Base-by-base conservation (phyloP, 2,888 invertebrate genomes). In the Aelia acuminata region DNA sequence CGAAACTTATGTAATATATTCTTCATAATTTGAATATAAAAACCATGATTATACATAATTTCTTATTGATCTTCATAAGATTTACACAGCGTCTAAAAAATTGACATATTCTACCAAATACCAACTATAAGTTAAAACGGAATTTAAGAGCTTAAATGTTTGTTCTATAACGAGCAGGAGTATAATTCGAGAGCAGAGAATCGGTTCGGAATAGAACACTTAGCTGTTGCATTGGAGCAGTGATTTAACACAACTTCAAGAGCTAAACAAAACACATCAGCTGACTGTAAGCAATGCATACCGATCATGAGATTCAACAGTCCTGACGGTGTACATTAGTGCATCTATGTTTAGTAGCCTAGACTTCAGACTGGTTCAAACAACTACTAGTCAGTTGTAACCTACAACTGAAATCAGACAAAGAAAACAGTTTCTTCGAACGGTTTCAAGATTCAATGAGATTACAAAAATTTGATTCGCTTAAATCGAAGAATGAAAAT, bases 241-340 rank as follows among this genome's bases (percentile, higher is more conserved):
- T 35, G 63, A 70, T 70, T 70, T 35, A 70, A 70, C 63, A 31
- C 53, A n/a, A 53, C 63, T 70, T 63, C 31, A 70, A 70, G 63
- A 18, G 35, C 31, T 70, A 70, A 70, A 70, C 63, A 43, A 43
- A 75, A 80, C 43, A 80, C 43, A 22, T 47, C 43, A 43, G 43
- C 80, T 80, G 80, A 43, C n/a, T 70, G 43, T 80, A 47, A 47
- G 80, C 80, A 80, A 80, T 80, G 80, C 80, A 80, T 80, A 80
- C 80, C 80, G 43, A 80, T n/a, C 80, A 47, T 80, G 43, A 80
- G 43, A 80, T 43, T 80, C 10, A 80, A 80, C 80, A 80, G 80
- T 13, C 22, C 80, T 80, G 22, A 35, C 35, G 35, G 35, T 70
- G 35, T 70, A 70, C 63, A 70, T 15, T 20, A 35, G 63, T 70